Base-by-base conservation (phyloP, 2,888 invertebrate genomes). In the Leptothorax acervorum region DNA sequence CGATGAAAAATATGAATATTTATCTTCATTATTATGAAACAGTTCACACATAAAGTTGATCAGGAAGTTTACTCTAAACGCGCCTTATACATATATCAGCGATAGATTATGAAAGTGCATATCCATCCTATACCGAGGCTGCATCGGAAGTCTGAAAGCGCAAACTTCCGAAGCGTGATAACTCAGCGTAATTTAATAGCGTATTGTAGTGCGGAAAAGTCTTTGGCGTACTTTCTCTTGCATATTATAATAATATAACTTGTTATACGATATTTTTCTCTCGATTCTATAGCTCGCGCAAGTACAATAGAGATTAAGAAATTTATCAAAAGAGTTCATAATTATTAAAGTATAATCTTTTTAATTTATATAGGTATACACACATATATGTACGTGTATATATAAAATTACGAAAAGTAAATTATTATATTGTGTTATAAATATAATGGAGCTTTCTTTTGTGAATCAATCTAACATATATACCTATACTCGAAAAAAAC, bases 111-210 rank as follows among this genome's bases (percentile, higher is more conserved):
- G 79, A 79, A 73, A 79, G 73, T 48, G 71, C 73, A 73, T 60
- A 79, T 79, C 73, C 79, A 73, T 73, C 73, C 60, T 73, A 28
- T 31, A 48, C 18, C 18, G 28, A 35, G 28, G 18, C 73, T 60
- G 60, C 75, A 76, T 68, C 82, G 83, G 82, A 82, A 73, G 81
- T 83, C 42, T 48, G 86, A 42, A 48, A 78, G 45, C 75, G 75
- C 66, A 85, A 89, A 89, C 86, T 88, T 88, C 82, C 84, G 82
- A 87, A 83, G 76, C 86, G 76, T 84, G 87, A 85, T 89, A 89
- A 88, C 87, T 89, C 88, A 83, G 65, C 31, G 62, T 71, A 87
- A 85, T 85, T 83, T 55, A 89, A 87, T 88, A 86, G 76, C 84
- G 39, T n/a, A 31, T 70, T 74, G 62, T 55, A 73, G 23, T 31